Evolutionary conservation across 2,888 invertebrate genomes (phyloP), one percentile per base, ranked within the genome.

Genomic region (Tachina fera): DNA sequence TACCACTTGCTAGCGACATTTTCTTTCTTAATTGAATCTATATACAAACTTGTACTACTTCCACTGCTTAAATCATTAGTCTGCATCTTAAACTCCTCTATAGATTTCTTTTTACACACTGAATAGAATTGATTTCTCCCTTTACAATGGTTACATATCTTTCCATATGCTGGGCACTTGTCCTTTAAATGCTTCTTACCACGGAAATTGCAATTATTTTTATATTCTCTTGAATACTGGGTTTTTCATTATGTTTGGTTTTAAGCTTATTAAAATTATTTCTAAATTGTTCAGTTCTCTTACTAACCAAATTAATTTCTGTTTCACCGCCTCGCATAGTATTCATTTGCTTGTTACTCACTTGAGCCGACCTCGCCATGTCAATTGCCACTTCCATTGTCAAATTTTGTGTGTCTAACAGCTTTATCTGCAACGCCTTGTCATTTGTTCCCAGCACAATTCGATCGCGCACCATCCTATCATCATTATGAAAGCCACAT

Each of bases 391-490:
- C 58, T 71, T 71, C 41, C 53, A 70, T 83, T 78, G 79, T 83
- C 45, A 49, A 53, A 81, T 82, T 81, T 13, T 19, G 8, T 43
- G 51, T 31, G 31, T 74, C 75, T 19, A 67, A 51, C 9, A 70
- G 56, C 16, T 78, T 65, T 16, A 65, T 22, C 31, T 56, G 22
- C 56, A 22, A 22, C 56, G 22, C 56, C 56, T 43, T 61, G 11
- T 61, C 61, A 43, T 16, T 41, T 16, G 56, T 71, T 81, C 87
- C 88, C 49, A 84, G 63, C 1, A 87, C 83, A 63, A 88, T 87
- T 72, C 82, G 47, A 56, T 87, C 86, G 22, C 84, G 67, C 11
- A 86, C 14, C 83, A 88, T 83, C 56, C 83, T 58, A 39, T 82
- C 68, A 22, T 82, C 65, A 43, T 85, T 56, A 3, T n/a, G 63